Base-by-base conservation (phyloP, 2,797 vertebrate genomes). In the Ceyx erithaca region DNA sequence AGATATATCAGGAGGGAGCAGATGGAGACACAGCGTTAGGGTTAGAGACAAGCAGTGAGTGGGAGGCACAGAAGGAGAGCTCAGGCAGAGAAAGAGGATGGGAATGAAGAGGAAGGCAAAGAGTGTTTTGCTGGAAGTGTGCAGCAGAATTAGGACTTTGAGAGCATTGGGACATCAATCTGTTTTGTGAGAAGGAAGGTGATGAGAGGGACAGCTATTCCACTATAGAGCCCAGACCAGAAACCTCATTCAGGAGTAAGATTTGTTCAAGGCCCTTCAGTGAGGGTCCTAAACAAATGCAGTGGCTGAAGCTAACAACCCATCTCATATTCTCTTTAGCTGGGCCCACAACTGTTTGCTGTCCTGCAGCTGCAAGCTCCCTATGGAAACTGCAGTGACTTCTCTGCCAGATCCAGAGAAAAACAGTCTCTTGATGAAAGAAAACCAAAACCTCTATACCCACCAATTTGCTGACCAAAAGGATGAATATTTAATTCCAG, bases 1-100 rank as follows among this genome's bases (percentile, higher is more conserved):
- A 90, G 79, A 70, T 87, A 79, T 79, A 87, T 79, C 54, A 6
- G 3, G 52, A 82, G 75, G 61, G 68, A 94, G 75, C 80, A 94
- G 88, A 88, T 84, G 92, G 83, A 84, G 61, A 49, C 0, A 5
- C 51, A 63, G 28, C 2, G 0, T 22, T 75, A 58, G 66, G 86
- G 78, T 80, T 85, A 92, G 54, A 83, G 77, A 75, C 80, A 78
- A 66, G 51, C 10, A 3, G 35, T 22, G 68, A 82, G 89, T 87
- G 68, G 89, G 89, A 90, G 52, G 79, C 63, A 85, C 43, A 0
- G 1, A 76, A 58, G 69, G 62, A 82, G 40, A 75, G 72, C 73
- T 66, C n/a, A 51, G 31, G 14, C 73, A 55, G 0, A 49, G 10
- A 80, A 59, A 43, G 89, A 68, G 16, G 11, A n/a, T 28, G 28